Evolutionary conservation across 2,888 invertebrate genomes (phyloP), one percentile per base, ranked within the genome.

Genomic region (Ophion slaviceki): DNA sequence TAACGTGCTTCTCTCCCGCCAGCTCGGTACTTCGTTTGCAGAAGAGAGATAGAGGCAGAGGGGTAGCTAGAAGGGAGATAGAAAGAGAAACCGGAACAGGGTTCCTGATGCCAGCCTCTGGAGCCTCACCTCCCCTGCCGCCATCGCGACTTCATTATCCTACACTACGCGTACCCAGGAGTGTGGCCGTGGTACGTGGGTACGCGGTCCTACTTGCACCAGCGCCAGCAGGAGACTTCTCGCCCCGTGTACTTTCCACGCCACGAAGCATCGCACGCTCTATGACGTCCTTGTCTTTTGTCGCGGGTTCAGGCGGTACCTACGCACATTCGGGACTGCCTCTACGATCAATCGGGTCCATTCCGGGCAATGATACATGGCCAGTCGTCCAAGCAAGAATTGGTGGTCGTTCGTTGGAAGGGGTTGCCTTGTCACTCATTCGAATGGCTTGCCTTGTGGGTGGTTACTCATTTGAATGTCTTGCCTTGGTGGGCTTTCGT

Each of bases 81-180:
- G 66, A 71, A 66, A 80, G 80, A 80, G 81, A 81, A 74, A 45
- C 57, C 36, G 24, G 53, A 17, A 66, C 45, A 14, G 71, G 61
- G n/a, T n/a, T 45, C 28, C 70, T 57, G 64, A 40, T 62, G 77
- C 84, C 53, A 80, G 84, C 80, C 59, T 28, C 78, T 8, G 57
- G 32, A 62, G 40, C 72, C 62, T 14, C 68, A 28, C 24, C 61
- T 28, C 64, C 32, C 62, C 20, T 71, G 10, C 57, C 45, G 62
- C 78, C 80, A 68, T 78, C 77, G 70, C 74, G 78, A 86, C 86
- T 86, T 86, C 84, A 86, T 86, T 84, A 86, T 86, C 84, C 83
- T 81, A 68, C 59, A 79, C 72, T 77, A 71, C 64, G 83, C 80
- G 76, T 47, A 82, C 64, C 79, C 78, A 66, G 62, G 59, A 76